Conservation (phyloP, 2,888 invertebrate species). For the Bombyx huttoni region DNA sequence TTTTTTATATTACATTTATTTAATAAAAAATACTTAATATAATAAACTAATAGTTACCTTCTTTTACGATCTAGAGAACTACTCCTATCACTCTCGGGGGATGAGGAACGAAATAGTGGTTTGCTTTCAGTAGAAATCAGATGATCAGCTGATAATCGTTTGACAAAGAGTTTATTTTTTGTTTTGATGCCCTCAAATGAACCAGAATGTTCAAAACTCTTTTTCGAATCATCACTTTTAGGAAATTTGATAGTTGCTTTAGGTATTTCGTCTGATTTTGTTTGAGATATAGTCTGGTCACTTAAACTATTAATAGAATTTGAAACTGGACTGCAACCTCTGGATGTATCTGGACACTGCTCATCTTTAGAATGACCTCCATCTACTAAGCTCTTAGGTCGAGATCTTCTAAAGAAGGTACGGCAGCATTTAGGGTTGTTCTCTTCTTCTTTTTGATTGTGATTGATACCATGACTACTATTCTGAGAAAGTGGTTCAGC, state of each 20-base stretch:
- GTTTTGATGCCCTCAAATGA: slow-evolving; percentile 63
- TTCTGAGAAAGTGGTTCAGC: slow-evolving; percentile 30
- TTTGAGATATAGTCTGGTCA: slow-evolving; percentile 44
- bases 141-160: slow-evolving; percentile 63
- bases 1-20: too few relatives aligned
- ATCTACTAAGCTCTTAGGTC: slow-evolving; percentile 55
- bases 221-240: slow-evolving; percentile 46
- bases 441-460: slow-evolving; percentile 40
- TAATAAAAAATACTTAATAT: background rate
- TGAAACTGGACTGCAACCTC: slow-evolving; percentile 48
- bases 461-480: slow-evolving; percentile 23
- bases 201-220: slow-evolving; percentile 57
- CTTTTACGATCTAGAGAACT: slow-evolving; percentile 60
- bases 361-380: slow-evolving; percentile 40
- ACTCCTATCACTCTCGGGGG: slow-evolving; percentile 63
- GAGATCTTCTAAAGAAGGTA: slow-evolving; percentile 56
- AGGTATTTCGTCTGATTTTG: slow-evolving; percentile 56
- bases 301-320: slow-evolving; percentile 48
- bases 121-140: slow-evolving; percentile 55
- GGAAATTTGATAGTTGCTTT: slow-evolving; percentile 57
- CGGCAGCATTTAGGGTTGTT: slow-evolving; percentile 53
- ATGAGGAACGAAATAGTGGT: slow-evolving; percentile 52
- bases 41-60: slow-evolving; percentile 29
- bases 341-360: slow-evolving; percentile 17
- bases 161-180: slow-evolving; percentile 59